phyloP scores from a whole-genome alignment of 2,113 vertebrate species.

The Gracilinanus agilis region DNA sequence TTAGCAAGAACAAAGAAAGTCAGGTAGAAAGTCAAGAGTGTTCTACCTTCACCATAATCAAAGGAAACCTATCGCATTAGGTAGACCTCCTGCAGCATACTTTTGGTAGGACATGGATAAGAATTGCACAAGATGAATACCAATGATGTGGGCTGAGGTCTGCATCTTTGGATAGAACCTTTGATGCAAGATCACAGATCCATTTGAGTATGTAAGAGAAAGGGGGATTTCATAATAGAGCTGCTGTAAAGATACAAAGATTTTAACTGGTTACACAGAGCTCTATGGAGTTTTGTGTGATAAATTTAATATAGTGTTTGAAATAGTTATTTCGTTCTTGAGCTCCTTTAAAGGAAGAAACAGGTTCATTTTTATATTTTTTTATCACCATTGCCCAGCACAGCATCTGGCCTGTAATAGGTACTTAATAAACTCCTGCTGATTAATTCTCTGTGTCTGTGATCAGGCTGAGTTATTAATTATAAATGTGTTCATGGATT shows the following conservation, averaged over 20 bases:
- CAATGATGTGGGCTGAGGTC: neutral
- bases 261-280: slow-evolving; percentile 61
- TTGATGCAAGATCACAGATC: neutral
- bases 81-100: neutral
- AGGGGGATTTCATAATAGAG: slow-evolving; percentile 54
- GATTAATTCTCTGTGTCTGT: neutral
- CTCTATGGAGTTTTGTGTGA: slow-evolving; percentile 49
- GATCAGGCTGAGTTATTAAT: slow-evolving; percentile 69
- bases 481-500: slow-evolving; percentile 71
- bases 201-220: slow-evolving; percentile 20
- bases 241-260: slow-evolving; percentile 48
- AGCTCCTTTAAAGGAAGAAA: neutral
- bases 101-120: neutral
- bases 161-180: neutral
- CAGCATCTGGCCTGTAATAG: neutral
- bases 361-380: neutral
- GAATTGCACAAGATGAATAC: too few relatives aligned
- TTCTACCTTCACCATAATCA: neutral
- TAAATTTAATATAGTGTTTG: slow-evolving; percentile 71
- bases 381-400: neutral
- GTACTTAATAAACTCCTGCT: neutral
- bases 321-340: slow-evolving; percentile 75
- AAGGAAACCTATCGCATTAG: neutral
- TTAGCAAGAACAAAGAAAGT: neutral
- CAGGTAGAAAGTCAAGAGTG: neutral